phyloP scores from a whole-genome alignment of 2,797 vertebrate species.

The Mionectes olivaceus region DNA sequence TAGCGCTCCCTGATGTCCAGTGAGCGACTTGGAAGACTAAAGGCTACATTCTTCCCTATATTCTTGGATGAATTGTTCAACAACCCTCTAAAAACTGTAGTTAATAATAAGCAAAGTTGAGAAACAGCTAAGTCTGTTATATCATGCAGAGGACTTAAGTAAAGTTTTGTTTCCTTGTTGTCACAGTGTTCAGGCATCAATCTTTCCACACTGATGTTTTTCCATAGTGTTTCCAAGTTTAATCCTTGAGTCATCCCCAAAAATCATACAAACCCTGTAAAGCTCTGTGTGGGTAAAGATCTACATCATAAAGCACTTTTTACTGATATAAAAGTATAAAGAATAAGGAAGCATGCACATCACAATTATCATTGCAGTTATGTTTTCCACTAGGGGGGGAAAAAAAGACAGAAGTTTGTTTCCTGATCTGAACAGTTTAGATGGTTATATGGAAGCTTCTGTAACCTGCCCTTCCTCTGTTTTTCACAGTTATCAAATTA shows the following conservation, averaged over 20 bases:
- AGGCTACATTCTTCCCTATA: background rate
- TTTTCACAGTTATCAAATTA: background rate
- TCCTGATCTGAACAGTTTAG: background rate
- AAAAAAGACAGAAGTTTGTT: background rate
- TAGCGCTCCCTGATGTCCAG: slow-evolving; percentile 39
- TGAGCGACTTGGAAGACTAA: background rate
- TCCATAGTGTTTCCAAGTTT: background rate
- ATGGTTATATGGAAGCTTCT: background rate
- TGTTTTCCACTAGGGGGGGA: background rate
- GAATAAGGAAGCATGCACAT: background rate
- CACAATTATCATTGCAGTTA: background rate
- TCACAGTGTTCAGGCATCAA: background rate
- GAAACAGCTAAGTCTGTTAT: background rate
- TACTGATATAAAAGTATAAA: background rate
- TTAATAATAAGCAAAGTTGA: background rate
- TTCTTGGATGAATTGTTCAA: background rate
- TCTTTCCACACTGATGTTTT: background rate
- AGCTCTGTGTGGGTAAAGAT: background rate
- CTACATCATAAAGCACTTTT: background rate
- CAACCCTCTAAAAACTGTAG: background rate
- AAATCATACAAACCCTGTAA: background rate
- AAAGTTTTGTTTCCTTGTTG: background rate
- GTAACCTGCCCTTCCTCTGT: background rate
- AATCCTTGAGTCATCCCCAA: background rate
- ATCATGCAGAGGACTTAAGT: background rate